Conservation (phyloP, 2,797 vertebrate species). For the Hippopotamyrus pictus region DNA sequence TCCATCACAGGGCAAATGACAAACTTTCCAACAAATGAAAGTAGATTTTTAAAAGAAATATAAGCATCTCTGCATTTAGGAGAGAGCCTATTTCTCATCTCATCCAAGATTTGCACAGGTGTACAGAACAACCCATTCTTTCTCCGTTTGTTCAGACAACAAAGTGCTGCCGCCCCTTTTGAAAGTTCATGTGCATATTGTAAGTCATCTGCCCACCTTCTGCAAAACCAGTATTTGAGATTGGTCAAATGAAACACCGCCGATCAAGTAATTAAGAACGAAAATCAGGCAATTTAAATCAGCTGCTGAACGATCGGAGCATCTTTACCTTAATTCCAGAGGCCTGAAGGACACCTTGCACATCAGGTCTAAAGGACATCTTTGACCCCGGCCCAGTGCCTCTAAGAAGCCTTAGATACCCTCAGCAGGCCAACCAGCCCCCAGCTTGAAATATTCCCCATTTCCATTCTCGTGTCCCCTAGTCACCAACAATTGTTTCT, state of each 20-base stretch:
- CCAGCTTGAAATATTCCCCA: slow-evolving; percentile 33
- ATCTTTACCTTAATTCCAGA: background rate
- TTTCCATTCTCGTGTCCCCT: background rate
- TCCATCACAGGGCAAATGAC: background rate
- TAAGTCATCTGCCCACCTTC: background rate
- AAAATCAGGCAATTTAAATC: background rate
- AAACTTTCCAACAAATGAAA: background rate
- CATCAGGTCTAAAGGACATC: slow-evolving; percentile 7
- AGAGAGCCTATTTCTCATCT: background rate
- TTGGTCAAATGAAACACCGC: background rate
- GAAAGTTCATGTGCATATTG: background rate
- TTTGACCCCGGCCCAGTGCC: background rate
- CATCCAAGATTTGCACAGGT: background rate
- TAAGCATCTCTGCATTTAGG: background rate
- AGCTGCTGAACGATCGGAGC: background rate
- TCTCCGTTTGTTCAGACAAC: background rate
- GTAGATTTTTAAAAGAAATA: background rate
- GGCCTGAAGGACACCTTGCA: slow-evolving; percentile 42
- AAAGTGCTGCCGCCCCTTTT: background rate
- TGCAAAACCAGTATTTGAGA: background rate
- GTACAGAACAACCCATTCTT: background rate
- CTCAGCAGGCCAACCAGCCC: slow-evolving; percentile 36
- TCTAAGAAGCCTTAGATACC: slow-evolving; percentile 37
- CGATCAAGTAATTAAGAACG: background rate
- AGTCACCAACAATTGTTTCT: background rate